Percentiles rank a stretch among this genome's conserved stretches.
These are phyloP conservation scores for Cynopterus sphinx DNA, from an alignment of 2,797 vertebrate genomes.

Conservation along the genomic window DNA sequence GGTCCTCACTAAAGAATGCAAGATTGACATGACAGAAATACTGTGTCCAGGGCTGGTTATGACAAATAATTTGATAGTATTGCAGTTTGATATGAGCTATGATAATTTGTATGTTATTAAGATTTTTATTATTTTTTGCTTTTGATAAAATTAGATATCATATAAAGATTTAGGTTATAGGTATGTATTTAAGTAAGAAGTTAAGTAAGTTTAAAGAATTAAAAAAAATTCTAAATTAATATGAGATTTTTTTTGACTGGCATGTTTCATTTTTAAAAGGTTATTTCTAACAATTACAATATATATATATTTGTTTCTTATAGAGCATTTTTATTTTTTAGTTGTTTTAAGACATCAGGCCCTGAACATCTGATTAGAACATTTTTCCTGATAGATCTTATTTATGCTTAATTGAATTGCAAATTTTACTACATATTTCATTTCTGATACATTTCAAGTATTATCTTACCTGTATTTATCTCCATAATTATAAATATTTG, in stretches of 20 bases:
- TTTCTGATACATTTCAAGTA: background rate
- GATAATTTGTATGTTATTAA: background rate
- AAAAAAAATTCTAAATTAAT: background rate
- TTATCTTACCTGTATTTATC: background rate
- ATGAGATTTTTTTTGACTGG: background rate
- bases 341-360: background rate
- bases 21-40: background rate
- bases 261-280: background rate
- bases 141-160: background rate
- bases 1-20: background rate
- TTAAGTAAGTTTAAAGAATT: background rate
- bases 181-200: background rate
- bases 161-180: background rate
- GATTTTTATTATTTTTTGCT: background rate
- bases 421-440: background rate
- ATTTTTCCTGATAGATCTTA: background rate
- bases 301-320: background rate
- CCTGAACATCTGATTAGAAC: background rate
- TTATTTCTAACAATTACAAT: background rate
- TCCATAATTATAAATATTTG: background rate
- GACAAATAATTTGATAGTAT: background rate
- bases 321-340: background rate
- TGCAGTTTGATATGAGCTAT: background rate
- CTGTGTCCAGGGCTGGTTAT: background rate
- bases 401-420: background rate